Evolutionary conservation across 2,888 invertebrate genomes (phyloP), one percentile per base, ranked within the genome.

Genomic region (Clanis bilineata): DNA sequence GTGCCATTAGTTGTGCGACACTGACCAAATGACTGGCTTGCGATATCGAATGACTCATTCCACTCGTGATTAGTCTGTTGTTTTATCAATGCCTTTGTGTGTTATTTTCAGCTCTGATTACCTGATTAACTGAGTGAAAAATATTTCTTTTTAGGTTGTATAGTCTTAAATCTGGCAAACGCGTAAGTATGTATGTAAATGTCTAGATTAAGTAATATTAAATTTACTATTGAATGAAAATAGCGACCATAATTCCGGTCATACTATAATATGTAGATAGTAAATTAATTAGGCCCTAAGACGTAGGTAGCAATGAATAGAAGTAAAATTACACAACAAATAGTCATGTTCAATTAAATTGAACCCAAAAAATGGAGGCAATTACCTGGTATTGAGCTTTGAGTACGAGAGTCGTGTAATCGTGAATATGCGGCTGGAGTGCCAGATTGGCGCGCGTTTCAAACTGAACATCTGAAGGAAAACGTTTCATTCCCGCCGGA

Each of bases 1-100:
- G 89, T 91, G 89, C 89, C 90, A 91, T 92, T 92, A 92, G 90
- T 90, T 91, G 90, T 90, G 91, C 91, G 90, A 92, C 90, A 87
- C 88, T 90, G 90, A 90, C 91, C 91, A 90, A 90, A 90, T 90
- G 89, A 90, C 90, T 88, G 83, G 88, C 82, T 89, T 84, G 85
- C 79, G 76, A 87, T 90, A 90, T 92, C 90, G 84, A 82, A 90
- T 92, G 91, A 90, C 90, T 90, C 90, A 90, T 89, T 90, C 83
- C 72, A 78, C 68, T 79, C 80, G 82, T 88, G 84, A 90, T 90
- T 90, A 89, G 85, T 80, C 80, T 82, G 80, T 82, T 84, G 82
- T 84, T 86, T 83, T 85, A 85, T 83, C 78, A 77, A 79, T 78
- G 78, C 28, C 47, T 70, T 66, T 68, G 66, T 67, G 68, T 71